Conservation (phyloP, 2,113 vertebrate species). For the Stictonetta naevosa region DNA sequence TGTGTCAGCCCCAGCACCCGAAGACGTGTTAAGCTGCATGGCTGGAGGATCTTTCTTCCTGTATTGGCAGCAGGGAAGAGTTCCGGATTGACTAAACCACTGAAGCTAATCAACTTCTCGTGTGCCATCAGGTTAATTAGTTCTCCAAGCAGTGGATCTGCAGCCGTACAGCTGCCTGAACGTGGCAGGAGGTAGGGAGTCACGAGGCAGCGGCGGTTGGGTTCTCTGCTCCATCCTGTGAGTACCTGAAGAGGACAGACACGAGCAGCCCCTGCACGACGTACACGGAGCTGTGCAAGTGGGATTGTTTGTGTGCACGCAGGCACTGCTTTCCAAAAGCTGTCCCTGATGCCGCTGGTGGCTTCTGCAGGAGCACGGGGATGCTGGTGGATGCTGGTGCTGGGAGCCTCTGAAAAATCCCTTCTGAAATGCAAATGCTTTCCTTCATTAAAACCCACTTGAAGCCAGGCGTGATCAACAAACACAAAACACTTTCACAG, state of each 20-base stretch:
- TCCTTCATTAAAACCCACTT: not conserved
- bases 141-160: not conserved
- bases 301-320: accelerated
- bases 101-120: constrained; percentile 34
- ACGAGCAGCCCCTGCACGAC: not conserved
- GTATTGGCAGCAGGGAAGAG: not conserved
- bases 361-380: not conserved
- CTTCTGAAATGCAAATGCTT: constrained; percentile 24
- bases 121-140: constrained; percentile 12
- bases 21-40: not conserved
- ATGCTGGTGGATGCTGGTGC: not conserved
- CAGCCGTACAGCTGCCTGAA: not conserved
- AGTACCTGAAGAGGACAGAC: constrained; percentile 15
- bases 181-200: not conserved
- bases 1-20: accelerated
- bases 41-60: constrained; percentile 25
- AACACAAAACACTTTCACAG: not conserved
- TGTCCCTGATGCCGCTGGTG: not conserved
- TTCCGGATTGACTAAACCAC: not conserved
- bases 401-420: not conserved
- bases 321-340: not conserved
- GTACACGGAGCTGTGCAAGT: not conserved
- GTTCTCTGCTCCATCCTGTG: not conserved
- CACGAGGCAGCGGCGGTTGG: accelerated
- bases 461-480: not conserved